Conservation (phyloP, 2,888 invertebrate species). For the Melanophora roralis region DNA sequence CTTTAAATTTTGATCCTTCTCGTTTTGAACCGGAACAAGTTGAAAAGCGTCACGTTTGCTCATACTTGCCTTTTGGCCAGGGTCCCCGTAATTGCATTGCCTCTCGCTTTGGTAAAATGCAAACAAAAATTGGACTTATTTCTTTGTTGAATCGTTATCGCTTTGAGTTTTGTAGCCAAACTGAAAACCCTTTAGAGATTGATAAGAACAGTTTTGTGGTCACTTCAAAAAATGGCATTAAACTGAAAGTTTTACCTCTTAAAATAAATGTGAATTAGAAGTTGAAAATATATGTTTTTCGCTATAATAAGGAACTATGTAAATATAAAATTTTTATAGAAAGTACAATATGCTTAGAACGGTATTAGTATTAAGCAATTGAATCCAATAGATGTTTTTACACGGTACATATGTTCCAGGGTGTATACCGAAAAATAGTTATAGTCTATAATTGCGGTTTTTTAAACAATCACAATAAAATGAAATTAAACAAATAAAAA, state of each 20-base stretch:
- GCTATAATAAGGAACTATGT: too few relatives aligned
- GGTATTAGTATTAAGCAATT: too few relatives aligned
- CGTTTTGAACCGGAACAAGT: slow-evolving; percentile 80
- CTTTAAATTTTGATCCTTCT: slow-evolving; percentile 81
- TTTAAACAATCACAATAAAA: too few relatives aligned
- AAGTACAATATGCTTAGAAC: too few relatives aligned
- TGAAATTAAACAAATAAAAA: too few relatives aligned
- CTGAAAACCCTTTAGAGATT: slow-evolving; percentile 61
- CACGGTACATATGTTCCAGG: too few relatives aligned
- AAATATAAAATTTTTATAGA: too few relatives aligned
- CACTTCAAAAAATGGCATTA: slow-evolving; percentile 53
- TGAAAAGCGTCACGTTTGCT: slow-evolving; percentile 76
- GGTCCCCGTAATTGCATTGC: slow-evolving; percentile 75
- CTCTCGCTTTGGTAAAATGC: slow-evolving; percentile 72
- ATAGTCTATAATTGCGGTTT: too few relatives aligned
- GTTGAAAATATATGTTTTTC: too few relatives aligned
- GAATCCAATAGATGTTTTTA: too few relatives aligned
- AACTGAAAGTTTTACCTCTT: slow-evolving; percentile 37
- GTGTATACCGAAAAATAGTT: too few relatives aligned
- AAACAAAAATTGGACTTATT: slow-evolving; percentile 69
- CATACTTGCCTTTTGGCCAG: slow-evolving; percentile 74
- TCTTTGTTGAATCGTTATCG: slow-evolving; percentile 65
- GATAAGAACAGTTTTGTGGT: slow-evolving; percentile 55
- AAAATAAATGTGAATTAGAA: background rate
- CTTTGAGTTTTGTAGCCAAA: slow-evolving; percentile 61